These are phyloP conservation scores for Coregonus suidteri DNA, from an alignment of 2,797 vertebrate species.

Conservation along the genomic window DNA sequence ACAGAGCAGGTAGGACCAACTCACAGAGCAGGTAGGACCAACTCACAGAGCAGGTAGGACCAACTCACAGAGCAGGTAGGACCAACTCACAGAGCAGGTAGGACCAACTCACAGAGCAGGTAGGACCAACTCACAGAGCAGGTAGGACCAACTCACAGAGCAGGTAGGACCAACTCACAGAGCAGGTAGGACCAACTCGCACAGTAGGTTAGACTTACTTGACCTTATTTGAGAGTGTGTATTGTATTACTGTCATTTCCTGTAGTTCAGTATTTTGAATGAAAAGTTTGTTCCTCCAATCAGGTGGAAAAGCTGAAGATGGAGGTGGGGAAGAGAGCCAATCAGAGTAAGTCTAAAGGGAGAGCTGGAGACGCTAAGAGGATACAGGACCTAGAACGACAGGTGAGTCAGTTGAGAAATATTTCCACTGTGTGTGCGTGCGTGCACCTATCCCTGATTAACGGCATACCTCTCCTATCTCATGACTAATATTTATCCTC, in stretches of 20 bases:
- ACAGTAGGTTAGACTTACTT: neutral
- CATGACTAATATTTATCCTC: neutral
- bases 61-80: no score
- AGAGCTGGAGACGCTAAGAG: conserved; percentile 80
- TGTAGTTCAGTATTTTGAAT: neutral
- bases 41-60: no score
- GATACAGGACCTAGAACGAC: conserved; percentile 87
- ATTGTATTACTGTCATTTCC: neutral
- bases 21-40: conserved; percentile 80
- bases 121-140: neutral
- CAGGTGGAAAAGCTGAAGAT: conserved; percentile 86
- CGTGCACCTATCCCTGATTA: neutral
- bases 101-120: no score
- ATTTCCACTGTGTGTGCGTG: neutral
- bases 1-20: conserved; percentile 23
- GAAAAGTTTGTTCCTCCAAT: conserved; percentile 11
- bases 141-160: no score
- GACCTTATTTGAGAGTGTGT: neutral
- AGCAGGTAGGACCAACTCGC: no score
- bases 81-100: no score
- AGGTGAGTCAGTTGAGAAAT: conserved; percentile 65
- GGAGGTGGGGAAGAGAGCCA: conserved; percentile 73
- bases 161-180: no score
- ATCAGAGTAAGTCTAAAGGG: conserved; percentile 78
- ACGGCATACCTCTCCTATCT: neutral